Base-by-base conservation (phyloP, 2,888 invertebrate species). In the Lobophora halterata region DNA sequence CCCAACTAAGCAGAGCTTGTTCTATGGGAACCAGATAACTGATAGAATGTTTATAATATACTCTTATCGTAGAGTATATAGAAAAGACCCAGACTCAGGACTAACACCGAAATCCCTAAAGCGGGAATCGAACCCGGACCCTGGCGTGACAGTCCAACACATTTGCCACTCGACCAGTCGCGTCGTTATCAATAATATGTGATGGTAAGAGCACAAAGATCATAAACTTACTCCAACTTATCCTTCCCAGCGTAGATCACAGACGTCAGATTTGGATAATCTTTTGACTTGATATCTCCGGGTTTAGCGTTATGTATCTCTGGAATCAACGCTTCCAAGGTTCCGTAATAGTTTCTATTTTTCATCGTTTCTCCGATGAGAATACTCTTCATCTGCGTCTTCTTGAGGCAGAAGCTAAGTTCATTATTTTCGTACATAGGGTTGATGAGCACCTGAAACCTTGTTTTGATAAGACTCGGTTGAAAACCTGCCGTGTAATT, bases 371-470 rank as follows among this genome's bases (percentile, higher is more conserved):
- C 90, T 0, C 92, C 90, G 2, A 92, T 88, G 1, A 97, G 65
- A 0, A 97, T 63, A 2, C 91, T 91, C 61, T 91, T 93, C 12
- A 92, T 80, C 0, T 88, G 90, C 0, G 93, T 93, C 79, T 95
- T 94, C 28, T 91, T 89, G 6, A 97, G 66, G 40, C 93, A 92
- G 67, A 92, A 95, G 34, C 90, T 87, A 1, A 97, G 59, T 69
- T 97, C 97, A 0, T 79, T 65, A 4, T 89, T 82, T 64, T 92
- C 90, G 67, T 94, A 97, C 0, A 90, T 88, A 0, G 97, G 93
- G 65, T 97, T 97, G 30, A 97, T 88, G 30, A 92, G 91, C 2
- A 95, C 95, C 91, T 93, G 69, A 17, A 65, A 65, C 13, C 41
- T 45, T 33, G 24, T 37, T 4, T 28, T 21, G 13, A 31, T 39